Percentiles rank a stretch among this genome's conserved stretches.
These are phyloP conservation scores for Hemitrygon akajei DNA, from an alignment of 2,797 vertebrate genomes.

Conservation along the genomic window DNA sequence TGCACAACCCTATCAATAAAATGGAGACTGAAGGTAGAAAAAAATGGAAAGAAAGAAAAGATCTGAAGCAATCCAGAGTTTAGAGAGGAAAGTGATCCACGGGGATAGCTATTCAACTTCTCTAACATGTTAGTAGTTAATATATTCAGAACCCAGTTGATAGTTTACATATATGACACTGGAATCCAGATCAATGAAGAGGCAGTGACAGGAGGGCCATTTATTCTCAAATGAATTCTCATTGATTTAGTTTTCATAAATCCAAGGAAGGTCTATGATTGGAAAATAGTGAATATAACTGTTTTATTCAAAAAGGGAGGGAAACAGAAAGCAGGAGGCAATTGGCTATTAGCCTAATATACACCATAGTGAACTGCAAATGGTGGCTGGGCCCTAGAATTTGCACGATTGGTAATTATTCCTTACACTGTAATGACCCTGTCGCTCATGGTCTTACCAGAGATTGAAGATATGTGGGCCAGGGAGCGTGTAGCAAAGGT, in stretches of 20 bases:
- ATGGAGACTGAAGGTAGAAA: neutral
- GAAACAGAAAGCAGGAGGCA: no score
- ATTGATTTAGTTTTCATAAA: neutral
- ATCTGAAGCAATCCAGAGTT: neutral
- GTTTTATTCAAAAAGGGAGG: neutral
- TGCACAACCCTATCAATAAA: neutral
- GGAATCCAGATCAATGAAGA: neutral
- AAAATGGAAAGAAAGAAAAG: neutral
- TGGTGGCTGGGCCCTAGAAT: neutral
- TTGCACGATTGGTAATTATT: no score
- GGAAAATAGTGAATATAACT: no score
- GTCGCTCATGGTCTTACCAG: neutral
- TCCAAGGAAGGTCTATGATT: no score
- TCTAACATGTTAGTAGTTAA: neutral
- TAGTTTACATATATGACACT: neutral
- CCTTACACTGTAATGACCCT: neutral
- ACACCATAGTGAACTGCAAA: neutral
- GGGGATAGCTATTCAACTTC: neutral
- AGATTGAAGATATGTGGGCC: neutral
- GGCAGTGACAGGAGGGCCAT: neutral
- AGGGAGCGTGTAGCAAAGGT: conserved; percentile 4
- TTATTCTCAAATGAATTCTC: neutral
- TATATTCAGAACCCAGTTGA: neutral
- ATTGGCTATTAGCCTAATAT: no score
- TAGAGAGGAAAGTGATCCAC: neutral